phyloP scores from a whole-genome alignment of 2,797 vertebrate species.

The Ctenosaura bakeri region DNA sequence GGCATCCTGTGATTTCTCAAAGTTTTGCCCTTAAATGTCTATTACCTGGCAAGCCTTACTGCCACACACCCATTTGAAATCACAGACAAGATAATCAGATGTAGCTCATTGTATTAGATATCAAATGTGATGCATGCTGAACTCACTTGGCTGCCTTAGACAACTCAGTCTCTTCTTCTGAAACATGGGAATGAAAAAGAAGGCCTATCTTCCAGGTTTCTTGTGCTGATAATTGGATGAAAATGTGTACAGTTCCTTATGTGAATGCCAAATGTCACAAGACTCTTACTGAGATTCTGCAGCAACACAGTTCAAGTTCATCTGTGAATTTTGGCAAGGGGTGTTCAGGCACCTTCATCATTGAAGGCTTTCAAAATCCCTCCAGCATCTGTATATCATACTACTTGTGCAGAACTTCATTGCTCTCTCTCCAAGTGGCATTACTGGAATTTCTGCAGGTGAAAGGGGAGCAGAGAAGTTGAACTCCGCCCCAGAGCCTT shows the following conservation, averaged over 20 bases:
- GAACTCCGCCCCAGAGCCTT: slow-evolving; percentile 47
- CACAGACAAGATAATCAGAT: neutral
- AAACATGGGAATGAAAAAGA: neutral
- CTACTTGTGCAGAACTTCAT: neutral
- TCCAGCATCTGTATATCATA: slow-evolving; percentile 25
- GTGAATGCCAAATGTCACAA: neutral
- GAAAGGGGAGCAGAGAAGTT: slow-evolving; percentile 41
- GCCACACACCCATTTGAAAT: neutral
- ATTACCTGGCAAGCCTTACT: neutral
- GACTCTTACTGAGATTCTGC: neutral
- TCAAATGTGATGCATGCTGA: neutral
- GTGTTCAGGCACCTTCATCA: neutral
- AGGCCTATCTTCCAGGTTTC: neutral
- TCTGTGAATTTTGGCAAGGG: neutral
- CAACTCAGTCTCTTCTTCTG: neutral
- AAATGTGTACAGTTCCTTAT: neutral
- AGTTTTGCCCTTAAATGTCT: neutral
- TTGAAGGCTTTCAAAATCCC: slow-evolving; percentile 29
- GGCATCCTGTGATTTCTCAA: neutral
- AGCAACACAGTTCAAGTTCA: neutral
- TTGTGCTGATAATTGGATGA: neutral
- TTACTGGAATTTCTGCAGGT: slow-evolving; percentile 56
- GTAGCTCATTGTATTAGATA: neutral
- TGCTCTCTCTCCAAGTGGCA: slow-evolving; percentile 28
- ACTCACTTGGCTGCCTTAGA: too few species aligned